These are phyloP conservation scores for Seira ritae DNA, from an alignment of 2,888 invertebrate species.

Conservation along the genomic window DNA sequence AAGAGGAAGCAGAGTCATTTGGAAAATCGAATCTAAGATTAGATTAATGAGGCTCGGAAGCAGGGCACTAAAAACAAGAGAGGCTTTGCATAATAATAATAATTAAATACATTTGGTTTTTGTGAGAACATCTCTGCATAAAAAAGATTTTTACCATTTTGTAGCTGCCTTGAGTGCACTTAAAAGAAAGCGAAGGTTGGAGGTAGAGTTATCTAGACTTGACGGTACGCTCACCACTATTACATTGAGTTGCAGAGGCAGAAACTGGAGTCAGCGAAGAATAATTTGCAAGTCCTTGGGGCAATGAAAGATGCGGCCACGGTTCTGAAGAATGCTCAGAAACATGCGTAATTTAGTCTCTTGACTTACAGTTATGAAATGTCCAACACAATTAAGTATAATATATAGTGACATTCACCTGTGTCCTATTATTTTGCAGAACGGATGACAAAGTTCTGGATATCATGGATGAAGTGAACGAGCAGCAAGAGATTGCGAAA, in stretches of 20 bases:
- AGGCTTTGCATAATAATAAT: conserved; percentile 26
- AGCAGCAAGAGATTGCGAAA: conserved; percentile 79
- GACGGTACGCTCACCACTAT: conserved; percentile 79
- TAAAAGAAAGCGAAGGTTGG: conserved; percentile 79
- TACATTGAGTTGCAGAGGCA: conserved; percentile 79
- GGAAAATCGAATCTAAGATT: conserved; percentile 32
- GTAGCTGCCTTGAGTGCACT: conserved; percentile 78
- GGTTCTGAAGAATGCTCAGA: conserved; percentile 78
- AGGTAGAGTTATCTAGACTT: conserved; percentile 78
- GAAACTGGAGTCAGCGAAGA: conserved; percentile 79
- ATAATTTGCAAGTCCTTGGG: conserved; percentile 79
- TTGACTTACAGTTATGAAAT: background rate
- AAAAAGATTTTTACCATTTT: background rate
- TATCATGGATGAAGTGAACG: conserved; percentile 80
- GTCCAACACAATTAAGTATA: too few species aligned
- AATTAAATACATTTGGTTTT: background rate
- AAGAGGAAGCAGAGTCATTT: conserved; percentile 47
- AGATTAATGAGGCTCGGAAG: conserved; percentile 25
- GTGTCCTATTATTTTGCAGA: conserved; percentile 73
- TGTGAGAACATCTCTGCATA: background rate
- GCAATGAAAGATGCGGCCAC: conserved; percentile 78
- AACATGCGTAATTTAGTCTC: conserved; percentile 76
- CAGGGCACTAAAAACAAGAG: conserved; percentile 57
- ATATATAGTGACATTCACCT: background rate
- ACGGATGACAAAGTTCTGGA: conserved; percentile 79